phyloP scores from a whole-genome alignment of 2,797 vertebrate genomes.

The Sebastes steindachneri region DNA sequence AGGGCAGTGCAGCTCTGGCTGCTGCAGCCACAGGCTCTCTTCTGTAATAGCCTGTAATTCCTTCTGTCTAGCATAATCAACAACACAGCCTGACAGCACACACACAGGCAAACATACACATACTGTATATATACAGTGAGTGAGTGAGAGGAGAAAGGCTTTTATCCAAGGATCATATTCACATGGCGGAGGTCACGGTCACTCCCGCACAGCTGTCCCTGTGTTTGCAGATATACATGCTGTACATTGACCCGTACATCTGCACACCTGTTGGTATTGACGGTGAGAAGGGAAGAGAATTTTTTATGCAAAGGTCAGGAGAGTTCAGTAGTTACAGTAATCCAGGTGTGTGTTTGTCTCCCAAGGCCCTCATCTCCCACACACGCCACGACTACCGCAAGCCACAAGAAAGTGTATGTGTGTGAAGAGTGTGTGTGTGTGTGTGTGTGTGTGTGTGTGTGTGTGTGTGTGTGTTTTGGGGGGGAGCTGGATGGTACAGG shows the following conservation, averaged over 20 bases:
- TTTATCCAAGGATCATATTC: slow-evolving; percentile 36
- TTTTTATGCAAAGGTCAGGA: slow-evolving; percentile 18
- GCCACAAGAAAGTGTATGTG: slow-evolving; percentile 30
- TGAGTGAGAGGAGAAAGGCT: slow-evolving; percentile 29
- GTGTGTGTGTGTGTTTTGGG: background rate
- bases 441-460: slow-evolving; percentile 6
- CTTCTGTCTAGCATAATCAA: slow-evolving; percentile 76
- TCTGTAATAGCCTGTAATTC: slow-evolving; percentile 79
- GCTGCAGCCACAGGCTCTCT: slow-evolving; percentile 68
- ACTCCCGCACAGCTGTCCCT: slow-evolving; percentile 8
- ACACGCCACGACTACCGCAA: slow-evolving; percentile 10
- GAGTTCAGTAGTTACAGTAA: slow-evolving; percentile 22
- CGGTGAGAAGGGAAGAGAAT: slow-evolving; percentile 1
- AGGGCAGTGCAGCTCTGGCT: slow-evolving; percentile 64
- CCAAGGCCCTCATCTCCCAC: slow-evolving; percentile 21
- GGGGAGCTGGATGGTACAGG: slow-evolving; percentile 58
- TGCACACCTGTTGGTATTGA: slow-evolving; percentile 21
- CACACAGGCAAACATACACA: background rate
- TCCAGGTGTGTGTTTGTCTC: slow-evolving; percentile 35
- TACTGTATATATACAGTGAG: background rate
- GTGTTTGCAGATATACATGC: slow-evolving; percentile 16
- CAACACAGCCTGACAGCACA: slow-evolving; percentile 56
- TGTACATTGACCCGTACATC: background rate
- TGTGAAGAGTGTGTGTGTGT: slow-evolving; percentile 12
- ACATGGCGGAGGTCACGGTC: slow-evolving; percentile 1